Conservation (phyloP, 2,113 vertebrate species). For the Charadrius vociferus region DNA sequence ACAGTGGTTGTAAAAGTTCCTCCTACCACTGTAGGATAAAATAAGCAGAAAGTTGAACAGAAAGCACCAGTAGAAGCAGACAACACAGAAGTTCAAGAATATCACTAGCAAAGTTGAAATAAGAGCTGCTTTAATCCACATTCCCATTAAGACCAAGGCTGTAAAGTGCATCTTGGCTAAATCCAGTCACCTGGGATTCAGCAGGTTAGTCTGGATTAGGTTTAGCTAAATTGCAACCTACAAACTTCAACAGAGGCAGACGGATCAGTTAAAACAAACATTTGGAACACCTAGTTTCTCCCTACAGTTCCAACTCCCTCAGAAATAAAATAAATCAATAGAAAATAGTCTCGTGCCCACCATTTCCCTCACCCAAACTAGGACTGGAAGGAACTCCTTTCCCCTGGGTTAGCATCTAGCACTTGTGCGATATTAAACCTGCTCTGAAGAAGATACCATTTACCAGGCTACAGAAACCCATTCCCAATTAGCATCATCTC, state of each 20-base stretch:
- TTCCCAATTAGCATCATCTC: background rate
- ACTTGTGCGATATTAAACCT: background rate
- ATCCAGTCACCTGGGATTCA: background rate
- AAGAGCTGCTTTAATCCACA: background rate
- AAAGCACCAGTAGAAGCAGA: background rate
- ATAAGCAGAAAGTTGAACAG: background rate
- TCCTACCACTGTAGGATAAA: rapidly evolving
- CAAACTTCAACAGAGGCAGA: background rate
- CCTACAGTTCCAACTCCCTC: background rate
- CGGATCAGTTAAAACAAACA: background rate
- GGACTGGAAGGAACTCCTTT: background rate
- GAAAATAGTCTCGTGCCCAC: no score
- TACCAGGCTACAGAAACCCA: background rate
- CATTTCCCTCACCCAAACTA: background rate
- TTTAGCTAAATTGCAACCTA: background rate
- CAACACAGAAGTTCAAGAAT: background rate
- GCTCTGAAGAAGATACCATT: no score
- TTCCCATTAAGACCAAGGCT: background rate
- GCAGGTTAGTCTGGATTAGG: background rate
- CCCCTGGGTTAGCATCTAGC: rapidly evolving
- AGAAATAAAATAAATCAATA: background rate
- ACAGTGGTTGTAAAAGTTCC: background rate
- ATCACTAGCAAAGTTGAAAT: background rate
- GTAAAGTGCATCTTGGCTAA: background rate
- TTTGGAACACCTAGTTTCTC: background rate